Conservation (phyloP, 2,113 vertebrate genomes). For the Mobula hypostoma region DNA sequence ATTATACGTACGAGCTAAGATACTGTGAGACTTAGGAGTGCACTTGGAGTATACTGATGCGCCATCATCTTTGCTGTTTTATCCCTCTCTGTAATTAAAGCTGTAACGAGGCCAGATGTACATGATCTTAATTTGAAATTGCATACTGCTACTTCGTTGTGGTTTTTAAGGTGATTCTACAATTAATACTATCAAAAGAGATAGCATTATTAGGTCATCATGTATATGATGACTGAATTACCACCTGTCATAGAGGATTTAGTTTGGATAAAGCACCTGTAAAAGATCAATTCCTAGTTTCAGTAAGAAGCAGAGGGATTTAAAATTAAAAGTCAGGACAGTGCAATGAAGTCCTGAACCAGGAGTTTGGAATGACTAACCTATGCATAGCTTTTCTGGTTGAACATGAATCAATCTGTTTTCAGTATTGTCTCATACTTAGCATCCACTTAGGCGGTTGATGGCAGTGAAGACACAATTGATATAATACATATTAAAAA, state of each 20-base stretch:
- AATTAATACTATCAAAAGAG: not conserved
- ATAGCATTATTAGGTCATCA: not conserved
- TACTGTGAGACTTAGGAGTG: not conserved
- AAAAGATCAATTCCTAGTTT: not conserved
- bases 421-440: not conserved
- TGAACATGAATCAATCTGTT: not conserved
- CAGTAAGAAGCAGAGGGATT: not conserved
- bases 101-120: not conserved
- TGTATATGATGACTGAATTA: not conserved
- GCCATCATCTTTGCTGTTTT: not conserved
- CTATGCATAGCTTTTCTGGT: not conserved
- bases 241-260: not conserved
- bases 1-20: not conserved
- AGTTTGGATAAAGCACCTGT: not conserved
- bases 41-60: not conserved
- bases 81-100: not conserved
- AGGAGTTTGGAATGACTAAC: not conserved
- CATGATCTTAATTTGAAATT: not conserved
- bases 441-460: not conserved
- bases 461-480: not conserved
- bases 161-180: not conserved
- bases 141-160: not conserved
- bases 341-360: not conserved
- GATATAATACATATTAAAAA: not conserved
- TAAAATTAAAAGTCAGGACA: not conserved